Evolutionary conservation across 1,140 invertebrate species (phyloP).

Genomic region (Diploscapter pachys): DNA sequence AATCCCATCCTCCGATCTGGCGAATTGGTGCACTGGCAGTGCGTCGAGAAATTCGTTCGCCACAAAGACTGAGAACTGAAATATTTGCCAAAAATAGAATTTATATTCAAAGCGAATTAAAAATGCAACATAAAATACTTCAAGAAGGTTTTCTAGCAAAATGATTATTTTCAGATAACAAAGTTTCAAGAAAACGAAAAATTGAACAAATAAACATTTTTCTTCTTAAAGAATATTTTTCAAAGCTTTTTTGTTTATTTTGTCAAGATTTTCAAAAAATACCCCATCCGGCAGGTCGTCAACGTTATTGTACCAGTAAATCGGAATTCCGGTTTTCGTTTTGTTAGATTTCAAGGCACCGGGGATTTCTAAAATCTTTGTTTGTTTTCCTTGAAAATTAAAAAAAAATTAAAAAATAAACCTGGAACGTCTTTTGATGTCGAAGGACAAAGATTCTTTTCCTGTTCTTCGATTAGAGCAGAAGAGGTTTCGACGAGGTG

Average conservation of each 20-base stretch:
- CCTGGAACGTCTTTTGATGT: constrained; percentile 12
- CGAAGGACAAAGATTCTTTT: constrained; percentile 69
- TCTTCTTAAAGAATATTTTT: not conserved
- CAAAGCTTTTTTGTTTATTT: not conserved
- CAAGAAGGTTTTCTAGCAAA: not conserved
- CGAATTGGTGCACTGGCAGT: constrained; percentile 88
- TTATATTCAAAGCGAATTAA: not conserved
- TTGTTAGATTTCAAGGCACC: constrained; percentile 37
- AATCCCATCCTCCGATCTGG: constrained; percentile 71
- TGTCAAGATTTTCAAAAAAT: not conserved
- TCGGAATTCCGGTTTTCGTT: constrained; percentile 67
- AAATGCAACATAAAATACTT: not conserved
- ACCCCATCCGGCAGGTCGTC: constrained; percentile 71
- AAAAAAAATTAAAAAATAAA: not conserved
- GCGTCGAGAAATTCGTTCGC: constrained; percentile 99
- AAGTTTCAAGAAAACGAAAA: too few relatives aligned
- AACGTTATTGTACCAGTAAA: constrained; percentile 81
- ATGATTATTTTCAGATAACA: too few relatives aligned
- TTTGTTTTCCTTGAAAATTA: not conserved
- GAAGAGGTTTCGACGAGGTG: constrained; percentile 38
- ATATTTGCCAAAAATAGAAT: not conserved
- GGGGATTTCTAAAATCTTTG: constrained; percentile 30
- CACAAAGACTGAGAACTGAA: constrained; percentile 74
- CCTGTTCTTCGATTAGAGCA: constrained; percentile 73
- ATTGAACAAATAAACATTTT: too few relatives aligned